phyloP scores from a whole-genome alignment of 2,888 invertebrate genomes.

The Aspidiotus destructor region DNA sequence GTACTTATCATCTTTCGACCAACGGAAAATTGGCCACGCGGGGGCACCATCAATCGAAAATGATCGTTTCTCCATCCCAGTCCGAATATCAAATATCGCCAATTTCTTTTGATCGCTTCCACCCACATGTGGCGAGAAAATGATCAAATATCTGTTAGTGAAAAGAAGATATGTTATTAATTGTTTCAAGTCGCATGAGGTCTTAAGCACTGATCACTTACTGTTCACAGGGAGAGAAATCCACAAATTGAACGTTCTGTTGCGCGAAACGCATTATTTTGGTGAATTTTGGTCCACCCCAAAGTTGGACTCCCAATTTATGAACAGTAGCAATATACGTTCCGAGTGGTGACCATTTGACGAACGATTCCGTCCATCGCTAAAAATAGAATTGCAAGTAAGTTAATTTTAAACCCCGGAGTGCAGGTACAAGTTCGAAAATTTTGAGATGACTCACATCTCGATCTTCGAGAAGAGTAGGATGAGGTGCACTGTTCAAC shows the following conservation, averaged over 20 bases:
- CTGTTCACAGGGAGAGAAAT: slow-evolving; percentile 96
- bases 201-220: slow-evolving; percentile 39
- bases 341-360: slow-evolving; percentile 95
- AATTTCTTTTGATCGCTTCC: slow-evolving; percentile 56
- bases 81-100: slow-evolving; percentile 94
- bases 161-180: slow-evolving; percentile 33
- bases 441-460: slow-evolving; percentile 46
- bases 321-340: slow-evolving; percentile 96
- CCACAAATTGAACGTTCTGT: slow-evolving; percentile 83
- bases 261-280: slow-evolving; percentile 89
- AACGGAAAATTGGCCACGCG: slow-evolving; percentile 90
- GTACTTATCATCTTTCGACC: slow-evolving; percentile 92
- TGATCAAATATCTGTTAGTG: slow-evolving; percentile 65
- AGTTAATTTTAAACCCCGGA: background rate
- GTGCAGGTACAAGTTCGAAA: background rate
- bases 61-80: slow-evolving; percentile 83
- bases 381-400: slow-evolving; percentile 43
- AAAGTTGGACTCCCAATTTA: slow-evolving; percentile 85
- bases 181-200: background rate
- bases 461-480: slow-evolving; percentile 68
- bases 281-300: slow-evolving; percentile 90
- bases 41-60: slow-evolving; percentile 66
- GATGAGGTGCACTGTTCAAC: slow-evolving; percentile 74
- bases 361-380: slow-evolving; percentile 93
- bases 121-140: slow-evolving; percentile 76